Conservation (phyloP, 1,140 invertebrate genomes). For the Philaenus spumarius region DNA sequence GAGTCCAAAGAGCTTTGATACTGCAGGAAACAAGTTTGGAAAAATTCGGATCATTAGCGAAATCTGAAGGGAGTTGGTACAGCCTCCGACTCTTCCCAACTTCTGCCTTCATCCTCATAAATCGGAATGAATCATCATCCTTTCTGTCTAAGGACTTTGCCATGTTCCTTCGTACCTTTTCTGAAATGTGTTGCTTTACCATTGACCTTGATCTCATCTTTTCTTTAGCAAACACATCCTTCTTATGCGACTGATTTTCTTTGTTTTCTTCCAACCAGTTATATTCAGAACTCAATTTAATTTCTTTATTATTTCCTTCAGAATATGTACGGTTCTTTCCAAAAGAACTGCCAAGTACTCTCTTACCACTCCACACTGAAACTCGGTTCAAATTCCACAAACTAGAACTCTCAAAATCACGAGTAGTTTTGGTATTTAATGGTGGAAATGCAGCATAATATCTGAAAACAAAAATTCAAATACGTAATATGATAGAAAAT, state of each 20-base stretch:
- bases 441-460: slow-evolving; percentile 30
- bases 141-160: slow-evolving; percentile 27
- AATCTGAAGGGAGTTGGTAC: slow-evolving; percentile 44
- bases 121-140: slow-evolving; percentile 14
- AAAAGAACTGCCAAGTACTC: slow-evolving; percentile 14
- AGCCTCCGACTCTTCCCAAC: slow-evolving; percentile 9
- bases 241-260: slow-evolving; percentile 20
- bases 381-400: background rate
- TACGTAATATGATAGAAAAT: too few species aligned
- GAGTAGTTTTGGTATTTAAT: slow-evolving; percentile 19
- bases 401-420: background rate
- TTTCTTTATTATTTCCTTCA: slow-evolving; percentile 19
- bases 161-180: slow-evolving; percentile 16
- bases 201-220: slow-evolving; percentile 26
- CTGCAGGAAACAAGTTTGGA: slow-evolving; percentile 55
- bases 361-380: slow-evolving; percentile 21
- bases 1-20: slow-evolving; percentile 55
- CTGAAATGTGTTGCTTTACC: slow-evolving; percentile 21
- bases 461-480: slow-evolving; percentile 20
- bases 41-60: slow-evolving; percentile 48
- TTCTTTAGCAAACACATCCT: slow-evolving; percentile 15
- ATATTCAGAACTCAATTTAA: slow-evolving; percentile 12
- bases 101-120: slow-evolving; percentile 11
- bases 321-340: slow-evolving; percentile 17
- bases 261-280: slow-evolving; percentile 24